Evolutionary conservation across 2,888 invertebrate genomes (phyloP), one percentile per base, ranked within the genome.

Genomic region (Nowickia ferox): DNA sequence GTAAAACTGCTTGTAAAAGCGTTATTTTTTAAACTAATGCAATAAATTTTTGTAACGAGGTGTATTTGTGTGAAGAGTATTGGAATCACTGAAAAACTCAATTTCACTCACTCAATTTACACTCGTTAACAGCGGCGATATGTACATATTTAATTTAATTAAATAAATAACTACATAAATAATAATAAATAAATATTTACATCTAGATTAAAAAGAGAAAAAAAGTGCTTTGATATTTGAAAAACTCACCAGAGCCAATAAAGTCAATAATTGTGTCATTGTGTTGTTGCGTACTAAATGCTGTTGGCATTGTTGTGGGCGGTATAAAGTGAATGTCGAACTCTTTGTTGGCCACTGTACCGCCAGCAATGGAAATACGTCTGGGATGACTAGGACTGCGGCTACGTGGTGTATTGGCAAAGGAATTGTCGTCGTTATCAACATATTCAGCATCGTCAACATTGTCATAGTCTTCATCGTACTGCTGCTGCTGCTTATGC

Each of bases 181-280:
- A n/a, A n/a, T n/a, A n/a, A n/a, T n/a, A n/a, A n/a, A n/a, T n/a
- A n/a, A n/a, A n/a, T n/a, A 30, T 30, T 30, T 30, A 30, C 30
- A 30, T 30, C 30, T 30, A 6, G 30, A 30, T 30, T 30, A 6
- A 30, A 30, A 30, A 30, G 30, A 30, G 4, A 30, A 30, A n/a
- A n/a, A n/a, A n/a, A n/a, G n/a, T n/a, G n/a, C n/a, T n/a, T n/a
- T n/a, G n/a, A 30, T 30, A 30, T 30, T 4, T 30, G 30, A 30
- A 30, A 59, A 75, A 93, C 94, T 94, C 91, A 95, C 95, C 94
- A 90, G 93, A 93, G 88, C 94, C 94, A 89, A 95, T 94, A 89
- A 94, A 95, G 88, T 94, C 93, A 83, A 95, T 94, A 88, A 95
- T 95, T 89, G 94, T 94, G 89, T 95, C 95, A 89, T 94, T 94